Percentiles rank a stretch among this genome's conserved stretches.
phyloP scores from a whole-genome alignment of 2,888 invertebrate species.

The Terebella lapidaria region DNA sequence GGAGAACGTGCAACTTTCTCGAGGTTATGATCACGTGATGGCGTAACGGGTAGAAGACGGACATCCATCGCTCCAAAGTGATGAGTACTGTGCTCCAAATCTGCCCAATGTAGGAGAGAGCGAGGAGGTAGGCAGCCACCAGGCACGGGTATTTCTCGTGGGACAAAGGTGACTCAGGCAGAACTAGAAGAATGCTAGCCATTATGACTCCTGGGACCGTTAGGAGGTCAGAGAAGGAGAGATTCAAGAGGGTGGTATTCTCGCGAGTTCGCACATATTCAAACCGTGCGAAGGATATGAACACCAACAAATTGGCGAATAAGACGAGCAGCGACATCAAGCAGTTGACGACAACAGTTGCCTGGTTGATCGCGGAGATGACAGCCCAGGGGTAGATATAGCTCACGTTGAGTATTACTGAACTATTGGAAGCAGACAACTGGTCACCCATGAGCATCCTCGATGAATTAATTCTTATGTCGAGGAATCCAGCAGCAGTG shows the following conservation, averaged over 20 bases:
- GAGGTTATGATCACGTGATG: not conserved
- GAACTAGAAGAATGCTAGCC: not conserved
- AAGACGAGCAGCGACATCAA: not conserved
- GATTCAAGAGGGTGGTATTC: not conserved
- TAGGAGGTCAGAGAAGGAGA: constrained; percentile 1
- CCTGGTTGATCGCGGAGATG: too few species aligned
- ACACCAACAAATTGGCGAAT: constrained; percentile 1
- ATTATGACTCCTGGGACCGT: not conserved
- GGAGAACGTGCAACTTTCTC: not conserved
- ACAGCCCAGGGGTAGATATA: too few species aligned
- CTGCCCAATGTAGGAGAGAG: not conserved
- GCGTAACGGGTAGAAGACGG: constrained; percentile 1
- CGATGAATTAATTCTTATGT: too few species aligned
- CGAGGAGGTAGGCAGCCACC: not conserved
- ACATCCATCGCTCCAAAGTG: constrained; percentile 1
- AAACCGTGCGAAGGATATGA: constrained; percentile 1
- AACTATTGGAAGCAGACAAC: too few species aligned
- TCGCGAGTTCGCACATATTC: not conserved
- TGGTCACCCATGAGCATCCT: too few species aligned
- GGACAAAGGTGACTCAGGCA: too few species aligned
- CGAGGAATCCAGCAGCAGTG: too few species aligned
- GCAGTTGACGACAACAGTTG: too few species aligned
- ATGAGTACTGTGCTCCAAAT: not conserved
- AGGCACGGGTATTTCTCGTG: constrained; percentile 1
- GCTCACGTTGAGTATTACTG: too few species aligned